These are phyloP conservation scores for Amphipoea lucens DNA, from an alignment of 2,888 invertebrate genomes.

Conservation along the genomic window DNA sequence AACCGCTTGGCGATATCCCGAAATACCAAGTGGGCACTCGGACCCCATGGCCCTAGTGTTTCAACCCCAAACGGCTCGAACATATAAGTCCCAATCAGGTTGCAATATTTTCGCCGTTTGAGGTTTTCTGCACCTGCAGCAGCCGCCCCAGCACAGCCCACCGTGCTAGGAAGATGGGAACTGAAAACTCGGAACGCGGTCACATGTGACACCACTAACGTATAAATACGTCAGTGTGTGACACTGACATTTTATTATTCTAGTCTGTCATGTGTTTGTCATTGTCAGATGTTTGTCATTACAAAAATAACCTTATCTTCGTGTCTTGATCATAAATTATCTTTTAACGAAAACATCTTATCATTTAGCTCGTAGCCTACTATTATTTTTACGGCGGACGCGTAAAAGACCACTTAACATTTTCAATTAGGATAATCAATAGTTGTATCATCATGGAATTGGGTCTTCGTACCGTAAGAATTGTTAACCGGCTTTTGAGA, in stretches of 20 bases:
- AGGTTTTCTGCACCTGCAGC: no score
- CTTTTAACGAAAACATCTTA: slow-evolving; percentile 38
- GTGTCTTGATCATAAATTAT: slow-evolving; percentile 32
- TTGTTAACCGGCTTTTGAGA: slow-evolving; percentile 82
- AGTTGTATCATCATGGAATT: slow-evolving; percentile 75
- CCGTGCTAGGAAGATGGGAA: no score
- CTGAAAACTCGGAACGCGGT: no score
- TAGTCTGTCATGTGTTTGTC: not conserved
- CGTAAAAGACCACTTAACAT: slow-evolving; percentile 6
- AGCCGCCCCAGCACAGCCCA: no score
- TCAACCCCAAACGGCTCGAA: no score
- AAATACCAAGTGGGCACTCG: no score
- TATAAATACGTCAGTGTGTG: not conserved
- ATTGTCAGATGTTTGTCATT: slow-evolving; percentile 36
- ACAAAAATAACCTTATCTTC: slow-evolving; percentile 52
- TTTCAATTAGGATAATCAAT: slow-evolving; percentile 10
- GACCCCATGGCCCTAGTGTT: no score
- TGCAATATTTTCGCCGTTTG: no score
- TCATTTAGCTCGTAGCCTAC: slow-evolving; percentile 18
- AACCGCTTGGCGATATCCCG: no score
- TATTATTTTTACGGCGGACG: slow-evolving; percentile 27
- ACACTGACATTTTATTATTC: not conserved
- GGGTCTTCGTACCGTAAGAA: slow-evolving; percentile 75
- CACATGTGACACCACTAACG: no score
- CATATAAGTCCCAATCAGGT: no score